A percentile compares a stretch with the other conserved stretches of the same genome.
Evolutionary conservation across 53 echinoderm and acorn worm species (phyloP).

Genomic region (Echinarachnius parma): DNA sequence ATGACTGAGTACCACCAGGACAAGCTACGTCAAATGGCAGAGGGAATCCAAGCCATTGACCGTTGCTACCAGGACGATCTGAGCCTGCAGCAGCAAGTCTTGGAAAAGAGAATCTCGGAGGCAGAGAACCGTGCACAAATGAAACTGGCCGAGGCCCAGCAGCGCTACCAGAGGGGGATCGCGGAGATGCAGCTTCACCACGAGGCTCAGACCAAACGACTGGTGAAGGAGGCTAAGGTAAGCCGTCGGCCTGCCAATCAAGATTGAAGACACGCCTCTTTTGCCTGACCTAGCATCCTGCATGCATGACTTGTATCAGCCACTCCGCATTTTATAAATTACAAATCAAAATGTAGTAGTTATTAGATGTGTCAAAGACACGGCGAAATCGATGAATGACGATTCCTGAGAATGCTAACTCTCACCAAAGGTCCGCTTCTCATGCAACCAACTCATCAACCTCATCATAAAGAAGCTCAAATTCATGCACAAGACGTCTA

Average conservation of each 20-base stretch:
- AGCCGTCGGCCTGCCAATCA: conserved; percentile 34
- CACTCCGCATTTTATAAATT: too few relatives aligned
- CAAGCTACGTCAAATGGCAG: conserved; percentile 15
- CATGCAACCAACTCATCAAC: conserved; percentile 41
- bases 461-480: too few relatives aligned
- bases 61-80: conserved; percentile 47
- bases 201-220: conserved; percentile 34
- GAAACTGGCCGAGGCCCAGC: conserved; percentile 26
- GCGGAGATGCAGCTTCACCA: conserved; percentile 25
- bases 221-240: conserved; percentile 49
- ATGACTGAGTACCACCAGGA: conserved; percentile 15
- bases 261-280: conserved; percentile 48
- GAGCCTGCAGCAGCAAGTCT: conserved; percentile 32
- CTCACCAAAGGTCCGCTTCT: conserved; percentile 21
- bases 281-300: conserved; percentile 44
- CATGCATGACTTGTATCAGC: too few relatives aligned
- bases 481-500: conserved; percentile 33
- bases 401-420: too few relatives aligned
- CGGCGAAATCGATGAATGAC: too few relatives aligned
- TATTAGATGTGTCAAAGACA: too few relatives aligned
- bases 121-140: neutral
- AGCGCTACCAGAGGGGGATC: conserved; percentile 23
- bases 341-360: too few relatives aligned
- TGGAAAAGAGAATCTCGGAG: conserved; percentile 42
- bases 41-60: conserved; percentile 26